These are phyloP conservation scores for Protosalanx chinensis DNA, from an alignment of 2,797 vertebrate genomes.

Conservation along the genomic window DNA sequence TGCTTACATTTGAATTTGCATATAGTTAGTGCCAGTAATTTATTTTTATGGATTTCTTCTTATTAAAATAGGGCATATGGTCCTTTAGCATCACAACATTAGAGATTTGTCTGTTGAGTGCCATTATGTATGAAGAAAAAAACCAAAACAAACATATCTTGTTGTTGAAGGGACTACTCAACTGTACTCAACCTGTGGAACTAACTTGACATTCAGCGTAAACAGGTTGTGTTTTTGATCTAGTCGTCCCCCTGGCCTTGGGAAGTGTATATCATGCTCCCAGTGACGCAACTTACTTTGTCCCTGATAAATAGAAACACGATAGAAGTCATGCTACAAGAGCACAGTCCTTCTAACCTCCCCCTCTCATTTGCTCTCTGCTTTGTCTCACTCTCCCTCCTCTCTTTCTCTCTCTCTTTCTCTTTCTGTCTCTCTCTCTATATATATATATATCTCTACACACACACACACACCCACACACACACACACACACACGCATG, in stretches of 20 bases:
- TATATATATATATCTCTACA: too few relatives aligned
- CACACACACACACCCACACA: neutral
- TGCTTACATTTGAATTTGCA: conserved; percentile 99
- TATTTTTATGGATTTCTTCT: conserved; percentile 97
- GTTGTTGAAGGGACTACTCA: conserved; percentile 9
- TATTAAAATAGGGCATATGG: conserved; percentile 87
- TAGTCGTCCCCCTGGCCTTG: conserved; percentile 11
- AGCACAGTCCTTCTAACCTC: too few relatives aligned
- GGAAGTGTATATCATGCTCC: conserved; percentile 5
- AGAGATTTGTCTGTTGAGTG: conserved; percentile 70
- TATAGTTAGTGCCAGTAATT: conserved; percentile 96
- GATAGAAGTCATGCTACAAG: conserved; percentile 9
- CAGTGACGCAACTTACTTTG: conserved; percentile 8
- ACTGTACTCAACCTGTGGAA: neutral
- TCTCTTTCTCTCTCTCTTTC: neutral
- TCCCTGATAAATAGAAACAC: conserved; percentile 18
- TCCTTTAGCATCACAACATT: conserved; percentile 79
- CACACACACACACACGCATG: conserved; percentile 27
- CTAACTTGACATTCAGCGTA: neutral
- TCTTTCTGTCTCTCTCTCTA: conserved; percentile 17
- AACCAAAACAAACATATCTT: conserved; percentile 29
- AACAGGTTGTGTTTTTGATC: conserved; percentile 1
- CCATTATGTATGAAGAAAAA: conserved; percentile 57
- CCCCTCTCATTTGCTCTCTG: neutral
- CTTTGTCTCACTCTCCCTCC: neutral